Evolutionary conservation across 2,888 invertebrate genomes (phyloP), one percentile per base, ranked within the genome.

Genomic region (Polydrusus tereticollis): DNA sequence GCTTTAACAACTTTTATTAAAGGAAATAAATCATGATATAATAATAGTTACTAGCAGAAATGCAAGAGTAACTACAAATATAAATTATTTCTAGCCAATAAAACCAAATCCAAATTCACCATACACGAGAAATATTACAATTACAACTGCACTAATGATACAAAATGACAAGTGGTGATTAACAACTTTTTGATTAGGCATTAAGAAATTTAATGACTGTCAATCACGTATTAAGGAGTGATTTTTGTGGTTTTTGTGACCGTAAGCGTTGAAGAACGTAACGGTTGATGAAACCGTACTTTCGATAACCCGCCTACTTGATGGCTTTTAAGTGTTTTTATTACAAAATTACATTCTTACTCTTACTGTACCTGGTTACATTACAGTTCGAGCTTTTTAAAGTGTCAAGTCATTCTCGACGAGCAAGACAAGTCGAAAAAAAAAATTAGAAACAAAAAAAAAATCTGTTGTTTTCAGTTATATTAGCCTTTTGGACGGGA

Each of bases 161-260:
- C 55, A 59, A 50, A 72, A 74, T 73, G 74, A 74, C 75, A 67
- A 72, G 70, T 74, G 52, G 79, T 80, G 78, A 79, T 75, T 75
- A 78, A 78, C 76, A 67, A 75, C 68, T 62, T 75, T 77, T 78
- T 77, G 77, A 78, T 78, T 78, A 77, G 77, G 75, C 72, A 50
- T 57, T 47, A 65, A 74, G 77, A 77, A 80, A 79, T 77, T 77
- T 79, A 80, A 80, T 78, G 75, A 75, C 63, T 38, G 20, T 33
- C 65, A 70, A 73, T 73, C 70, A 73, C 65, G 69, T 73, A 67
- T 70, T 69, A 62, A 43, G 57, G 18, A 68, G 62, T 76, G 69
- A 75, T 75, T 75, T 68, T 73, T 69, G 68, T 67, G 55, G 66
- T 33, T 50, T 70, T 45, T 70, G 62, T 65, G 65, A 38, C 33